phyloP scores from a whole-genome alignment of 2,113 vertebrate genomes.

The Cepphus grylle region DNA sequence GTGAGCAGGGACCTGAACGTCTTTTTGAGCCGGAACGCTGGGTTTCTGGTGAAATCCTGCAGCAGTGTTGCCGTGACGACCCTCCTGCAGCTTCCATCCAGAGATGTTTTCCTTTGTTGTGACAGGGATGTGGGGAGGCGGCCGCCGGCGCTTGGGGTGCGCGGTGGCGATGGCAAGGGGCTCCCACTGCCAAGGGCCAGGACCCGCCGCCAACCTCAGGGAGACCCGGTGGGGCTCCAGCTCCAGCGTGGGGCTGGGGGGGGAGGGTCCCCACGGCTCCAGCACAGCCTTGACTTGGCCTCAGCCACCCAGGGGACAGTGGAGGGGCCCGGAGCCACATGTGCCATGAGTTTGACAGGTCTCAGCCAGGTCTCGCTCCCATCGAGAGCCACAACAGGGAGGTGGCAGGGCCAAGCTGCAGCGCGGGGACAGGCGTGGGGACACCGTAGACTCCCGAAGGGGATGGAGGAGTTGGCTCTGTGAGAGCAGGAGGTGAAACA shows the following conservation, averaged over 20 bases:
- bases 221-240: rapidly evolving
- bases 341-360: not conserved
- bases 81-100: conserved; percentile 44
- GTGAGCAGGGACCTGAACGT: not conserved
- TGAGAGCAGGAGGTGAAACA: rapidly evolving
- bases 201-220: rapidly evolving
- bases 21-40: not conserved
- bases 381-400: rapidly evolving
- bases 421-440: not conserved
- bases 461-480: no score
- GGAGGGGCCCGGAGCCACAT: rapidly evolving
- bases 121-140: not conserved
- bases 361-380: not conserved
- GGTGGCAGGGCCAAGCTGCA: rapidly evolving
- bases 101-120: conserved; percentile 61
- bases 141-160: not conserved
- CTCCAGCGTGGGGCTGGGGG: rapidly evolving
- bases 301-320: not conserved
- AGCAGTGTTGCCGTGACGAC: conserved; percentile 66
- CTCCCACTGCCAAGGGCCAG: rapidly evolving
- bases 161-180: rapidly evolving
- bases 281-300: not conserved
- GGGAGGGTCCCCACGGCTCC: not conserved
- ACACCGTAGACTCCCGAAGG: rapidly evolving
- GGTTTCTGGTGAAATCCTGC: conserved; percentile 42